Evolutionary conservation across 1,140 invertebrate genomes (phyloP).

Genomic region (Scaptodrosophila lebanonensis): DNA sequence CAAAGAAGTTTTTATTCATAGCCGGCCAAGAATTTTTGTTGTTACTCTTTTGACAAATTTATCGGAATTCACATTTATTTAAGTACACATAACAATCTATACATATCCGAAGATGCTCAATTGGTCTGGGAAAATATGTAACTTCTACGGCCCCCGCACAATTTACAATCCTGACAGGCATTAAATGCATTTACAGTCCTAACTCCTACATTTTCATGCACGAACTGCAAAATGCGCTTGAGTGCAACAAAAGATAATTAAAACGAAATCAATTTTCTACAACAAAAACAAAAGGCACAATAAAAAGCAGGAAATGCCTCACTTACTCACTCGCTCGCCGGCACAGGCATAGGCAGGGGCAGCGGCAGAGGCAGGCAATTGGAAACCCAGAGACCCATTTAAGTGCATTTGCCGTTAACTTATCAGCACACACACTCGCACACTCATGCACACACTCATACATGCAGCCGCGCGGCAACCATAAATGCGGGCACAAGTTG

Average conservation of each 20-base stretch:
- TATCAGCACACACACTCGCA: too few species aligned
- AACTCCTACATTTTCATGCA: slow-evolving; percentile 25
- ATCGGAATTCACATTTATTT: too few species aligned
- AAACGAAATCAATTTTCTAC: slow-evolving; percentile 44
- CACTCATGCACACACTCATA: too few species aligned
- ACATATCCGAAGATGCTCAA: too few species aligned
- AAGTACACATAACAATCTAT: too few species aligned
- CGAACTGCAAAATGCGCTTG: slow-evolving; percentile 43
- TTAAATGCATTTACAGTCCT: background rate
- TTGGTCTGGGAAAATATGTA: too few species aligned
- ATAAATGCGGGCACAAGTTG: slow-evolving; percentile 36
- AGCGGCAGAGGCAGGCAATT: background rate
- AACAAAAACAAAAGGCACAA: slow-evolving; percentile 16
- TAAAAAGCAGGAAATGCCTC: slow-evolving; percentile 30
- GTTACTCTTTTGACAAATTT: too few species aligned
- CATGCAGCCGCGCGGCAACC: slow-evolving; percentile 34
- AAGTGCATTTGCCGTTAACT: slow-evolving; percentile 37
- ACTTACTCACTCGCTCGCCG: background rate
- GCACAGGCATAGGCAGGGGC: background rate
- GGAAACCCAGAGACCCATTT: background rate
- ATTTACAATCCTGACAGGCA: too few species aligned
- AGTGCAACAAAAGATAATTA: slow-evolving; percentile 51
- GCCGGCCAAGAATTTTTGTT: too few species aligned
- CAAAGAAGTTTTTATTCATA: too few species aligned
- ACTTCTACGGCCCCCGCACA: too few species aligned